These are phyloP conservation scores for Escarpia spicata DNA, from an alignment of 2,888 invertebrate species.

Conservation along the genomic window DNA sequence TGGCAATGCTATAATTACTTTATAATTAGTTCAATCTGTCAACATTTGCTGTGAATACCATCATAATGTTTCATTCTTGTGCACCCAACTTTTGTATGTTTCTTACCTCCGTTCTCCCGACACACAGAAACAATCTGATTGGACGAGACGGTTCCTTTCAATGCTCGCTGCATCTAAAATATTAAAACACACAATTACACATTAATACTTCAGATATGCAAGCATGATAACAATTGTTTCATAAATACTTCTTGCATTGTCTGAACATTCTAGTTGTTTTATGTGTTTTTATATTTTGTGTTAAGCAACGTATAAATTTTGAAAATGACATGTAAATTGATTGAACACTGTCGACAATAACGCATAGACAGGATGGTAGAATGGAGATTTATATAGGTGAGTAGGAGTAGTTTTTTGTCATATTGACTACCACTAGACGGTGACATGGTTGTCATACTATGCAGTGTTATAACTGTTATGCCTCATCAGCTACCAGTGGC, in stretches of 20 bases:
- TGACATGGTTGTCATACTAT: too few species aligned
- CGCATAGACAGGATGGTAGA: not conserved
- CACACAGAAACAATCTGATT: conserved; percentile 79
- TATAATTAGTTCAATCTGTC: not conserved
- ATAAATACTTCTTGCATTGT: not conserved
- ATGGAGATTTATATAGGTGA: not conserved
- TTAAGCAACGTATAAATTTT: not conserved
- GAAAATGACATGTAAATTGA: not conserved
- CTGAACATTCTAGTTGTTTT: not conserved
- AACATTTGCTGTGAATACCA: not conserved
- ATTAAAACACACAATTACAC: conserved; percentile 23
- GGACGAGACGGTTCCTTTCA: conserved; percentile 89
- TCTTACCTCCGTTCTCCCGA: conserved; percentile 56
- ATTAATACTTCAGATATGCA: not conserved
- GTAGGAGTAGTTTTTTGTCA: not conserved
- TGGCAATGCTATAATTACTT: too few species aligned
- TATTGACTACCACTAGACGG: too few species aligned
- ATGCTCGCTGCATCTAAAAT: conserved; percentile 83
- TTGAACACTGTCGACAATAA: not conserved
- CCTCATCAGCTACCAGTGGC: too few species aligned
- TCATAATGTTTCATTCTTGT: not conserved
- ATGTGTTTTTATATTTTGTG: not conserved
- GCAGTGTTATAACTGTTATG: too few species aligned
- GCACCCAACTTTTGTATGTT: not conserved
- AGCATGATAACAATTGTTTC: not conserved